Conservation (phyloP, 1,140 invertebrate genomes). For the Amyelois transitella region DNA sequence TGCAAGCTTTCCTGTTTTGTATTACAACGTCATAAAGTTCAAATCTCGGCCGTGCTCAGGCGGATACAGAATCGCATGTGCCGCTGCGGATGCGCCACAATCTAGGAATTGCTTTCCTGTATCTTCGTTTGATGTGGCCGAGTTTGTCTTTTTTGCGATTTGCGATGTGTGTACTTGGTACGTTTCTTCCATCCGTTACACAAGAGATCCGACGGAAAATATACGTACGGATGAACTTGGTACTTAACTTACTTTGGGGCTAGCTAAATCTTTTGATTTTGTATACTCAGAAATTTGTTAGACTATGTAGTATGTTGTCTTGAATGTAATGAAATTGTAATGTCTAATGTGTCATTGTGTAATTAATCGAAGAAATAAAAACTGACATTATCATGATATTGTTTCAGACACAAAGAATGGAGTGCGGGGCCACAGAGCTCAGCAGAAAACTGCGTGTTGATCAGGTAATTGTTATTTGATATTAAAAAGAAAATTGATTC, state of each 20-base stretch:
- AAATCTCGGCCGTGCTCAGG: conserved; percentile 8
- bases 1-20: conserved; percentile 4
- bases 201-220: too few species aligned
- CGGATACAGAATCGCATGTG: conserved; percentile 22
- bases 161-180: neutral
- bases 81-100: conserved; percentile 32
- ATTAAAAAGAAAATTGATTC: too few species aligned
- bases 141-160: conserved; percentile 9
- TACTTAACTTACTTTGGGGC: too few species aligned
- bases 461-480: conserved; percentile 39
- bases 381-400: conserved; percentile 13
- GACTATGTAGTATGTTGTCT: too few species aligned
- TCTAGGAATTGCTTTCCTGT: conserved; percentile 41
- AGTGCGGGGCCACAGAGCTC: conserved; percentile 51
- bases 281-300: too few species aligned
- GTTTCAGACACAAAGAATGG: conserved; percentile 67
- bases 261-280: too few species aligned
- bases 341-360: too few species aligned
- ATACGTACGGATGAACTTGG: too few species aligned
- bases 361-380: too few species aligned
- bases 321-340: neutral
- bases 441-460: conserved; percentile 61
- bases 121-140: conserved; percentile 8
- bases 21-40: conserved; percentile 14
- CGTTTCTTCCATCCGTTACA: too few species aligned